These are phyloP conservation scores for Brachyistius frenatus DNA, from an alignment of 2,113 vertebrate species.

Conservation along the genomic window DNA sequence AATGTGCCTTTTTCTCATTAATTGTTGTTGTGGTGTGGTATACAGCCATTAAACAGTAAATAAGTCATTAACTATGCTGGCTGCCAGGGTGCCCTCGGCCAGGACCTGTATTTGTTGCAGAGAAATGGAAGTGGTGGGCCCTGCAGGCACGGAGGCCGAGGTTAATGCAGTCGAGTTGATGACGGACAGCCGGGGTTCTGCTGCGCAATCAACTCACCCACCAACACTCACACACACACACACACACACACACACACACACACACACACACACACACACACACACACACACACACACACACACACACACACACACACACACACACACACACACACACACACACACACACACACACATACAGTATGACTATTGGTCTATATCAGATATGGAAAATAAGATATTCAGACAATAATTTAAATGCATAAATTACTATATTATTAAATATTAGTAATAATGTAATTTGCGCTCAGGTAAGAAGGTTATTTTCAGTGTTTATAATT, in stretches of 20 bases:
- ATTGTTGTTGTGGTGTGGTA: conserved; percentile 82
- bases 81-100: conserved; percentile 75
- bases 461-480: conserved; percentile 13
- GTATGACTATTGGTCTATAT: conserved; percentile 44
- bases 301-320: neutral
- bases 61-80: conserved; percentile 84
- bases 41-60: conserved; percentile 85
- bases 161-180: conserved; percentile 82
- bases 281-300: neutral
- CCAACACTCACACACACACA: neutral
- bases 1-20: conserved; percentile 81
- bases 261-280: neutral
- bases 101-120: conserved; percentile 82
- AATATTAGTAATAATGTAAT: conserved; percentile 12
- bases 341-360: neutral
- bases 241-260: too few relatives aligned
- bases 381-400: conserved; percentile 51
- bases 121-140: conserved; percentile 81
- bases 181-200: conserved; percentile 67
- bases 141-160: conserved; percentile 78
- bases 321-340: too few relatives aligned
- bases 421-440: conserved; percentile 12
- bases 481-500: neutral
- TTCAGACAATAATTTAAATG: conserved; percentile 26
- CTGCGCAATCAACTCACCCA: conserved; percentile 36